phyloP scores from a whole-genome alignment of 2,888 invertebrate species.

The Herminia tarsipennalis region DNA sequence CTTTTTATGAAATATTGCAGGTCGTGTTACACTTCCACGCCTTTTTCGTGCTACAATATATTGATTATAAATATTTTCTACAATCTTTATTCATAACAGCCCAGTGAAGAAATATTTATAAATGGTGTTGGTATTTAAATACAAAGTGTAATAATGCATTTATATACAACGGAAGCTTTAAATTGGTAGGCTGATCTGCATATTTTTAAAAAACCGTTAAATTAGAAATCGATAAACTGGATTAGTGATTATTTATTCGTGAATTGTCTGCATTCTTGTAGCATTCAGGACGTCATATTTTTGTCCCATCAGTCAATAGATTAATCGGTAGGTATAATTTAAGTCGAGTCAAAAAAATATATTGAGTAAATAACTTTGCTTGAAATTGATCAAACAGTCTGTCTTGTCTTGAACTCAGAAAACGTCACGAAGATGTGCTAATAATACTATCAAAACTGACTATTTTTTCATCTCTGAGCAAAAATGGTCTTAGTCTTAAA shows the following conservation, averaged over 20 bases:
- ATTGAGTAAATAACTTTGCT: too few species aligned
- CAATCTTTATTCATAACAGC: slow-evolving; percentile 9
- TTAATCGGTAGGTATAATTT: too few species aligned
- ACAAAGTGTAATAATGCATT: slow-evolving; percentile 14
- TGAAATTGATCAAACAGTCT: too few species aligned
- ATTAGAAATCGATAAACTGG: slow-evolving; percentile 1
- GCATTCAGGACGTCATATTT: too few species aligned
- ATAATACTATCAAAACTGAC: too few species aligned
- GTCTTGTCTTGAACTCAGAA: too few species aligned
- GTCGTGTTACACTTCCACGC: slow-evolving; percentile 20
- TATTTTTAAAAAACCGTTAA: slow-evolving; percentile 7
- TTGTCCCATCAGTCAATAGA: too few species aligned
- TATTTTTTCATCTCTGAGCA: too few species aligned
- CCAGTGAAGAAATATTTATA: slow-evolving; percentile 20
- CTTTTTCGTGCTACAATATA: slow-evolving; percentile 33
- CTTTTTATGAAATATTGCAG: slow-evolving; percentile 7
- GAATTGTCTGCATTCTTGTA: too few species aligned
- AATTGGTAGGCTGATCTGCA: slow-evolving; percentile 6
- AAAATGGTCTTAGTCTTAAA: too few species aligned
- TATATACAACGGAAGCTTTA: slow-evolving; percentile 7
- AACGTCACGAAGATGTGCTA: too few species aligned
- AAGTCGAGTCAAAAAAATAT: too few species aligned
- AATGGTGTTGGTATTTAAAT: slow-evolving; percentile 8
- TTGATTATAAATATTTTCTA: slow-evolving; percentile 20
- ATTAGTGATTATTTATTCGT: background rate